These are phyloP conservation scores for Ophthalmolycus amberensis DNA, from an alignment of 2,113 vertebrate genomes.

Conservation along the genomic window DNA sequence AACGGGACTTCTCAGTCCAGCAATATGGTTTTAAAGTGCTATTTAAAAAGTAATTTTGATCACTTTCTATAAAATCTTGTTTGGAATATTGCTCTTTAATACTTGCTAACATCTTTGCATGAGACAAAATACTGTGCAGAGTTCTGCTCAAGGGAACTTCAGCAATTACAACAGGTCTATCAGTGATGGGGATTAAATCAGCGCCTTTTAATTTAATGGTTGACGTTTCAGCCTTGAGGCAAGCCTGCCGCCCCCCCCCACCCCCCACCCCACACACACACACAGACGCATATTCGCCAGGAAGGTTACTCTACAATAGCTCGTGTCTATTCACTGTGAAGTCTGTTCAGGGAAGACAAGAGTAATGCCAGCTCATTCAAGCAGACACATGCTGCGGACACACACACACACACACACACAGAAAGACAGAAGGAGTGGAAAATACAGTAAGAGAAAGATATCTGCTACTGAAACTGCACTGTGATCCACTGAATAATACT, in stretches of 20 bases:
- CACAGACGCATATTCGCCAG: slow-evolving; percentile 34
- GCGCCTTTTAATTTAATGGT: slow-evolving; percentile 33
- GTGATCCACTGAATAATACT: slow-evolving; percentile 15
- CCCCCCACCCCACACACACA: neutral
- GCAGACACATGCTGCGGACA: slow-evolving; percentile 39
- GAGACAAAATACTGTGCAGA: neutral
- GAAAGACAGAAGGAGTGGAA: neutral
- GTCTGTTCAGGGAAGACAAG: slow-evolving; percentile 38
- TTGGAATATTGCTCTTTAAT: too few relatives aligned
- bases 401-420: slow-evolving; percentile 11
- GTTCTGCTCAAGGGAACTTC: slow-evolving; percentile 24
- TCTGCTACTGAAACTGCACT: slow-evolving; percentile 16
- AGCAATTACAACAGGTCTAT: slow-evolving; percentile 2
- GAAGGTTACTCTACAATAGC: slow-evolving; percentile 12
- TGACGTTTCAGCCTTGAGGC: neutral
- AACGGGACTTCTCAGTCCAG: too few relatives aligned
- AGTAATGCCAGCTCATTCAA: slow-evolving; percentile 46
- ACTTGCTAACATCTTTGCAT: too few relatives aligned
- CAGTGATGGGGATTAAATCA: slow-evolving; percentile 41
- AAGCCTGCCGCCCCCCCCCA: neutral
- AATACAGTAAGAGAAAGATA: slow-evolving; percentile 31
- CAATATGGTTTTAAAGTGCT: too few relatives aligned
- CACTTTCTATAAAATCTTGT: neutral
- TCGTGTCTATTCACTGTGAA: slow-evolving; percentile 9
- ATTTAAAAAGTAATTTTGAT: too few relatives aligned